Base-by-base conservation (phyloP, 1,140 invertebrate species). In the Maconellicoccus hirsutus region DNA sequence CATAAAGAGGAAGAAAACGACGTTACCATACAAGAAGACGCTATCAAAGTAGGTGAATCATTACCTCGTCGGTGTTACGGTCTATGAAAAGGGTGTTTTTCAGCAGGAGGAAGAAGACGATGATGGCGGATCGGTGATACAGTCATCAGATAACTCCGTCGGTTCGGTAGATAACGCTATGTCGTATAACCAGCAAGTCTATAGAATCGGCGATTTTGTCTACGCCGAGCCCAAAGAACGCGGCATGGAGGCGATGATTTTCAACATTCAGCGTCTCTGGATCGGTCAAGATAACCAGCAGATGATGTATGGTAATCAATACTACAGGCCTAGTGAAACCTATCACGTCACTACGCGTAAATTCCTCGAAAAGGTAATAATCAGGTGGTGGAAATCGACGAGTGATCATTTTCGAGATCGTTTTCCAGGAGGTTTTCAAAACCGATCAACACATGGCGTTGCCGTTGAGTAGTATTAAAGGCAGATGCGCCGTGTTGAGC, bases 341-440 rank as follows among this genome's bases (percentile, higher is more conserved):
- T 98, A 91, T 81, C 96, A 98, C 80, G 84, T 96, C 1, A 89
- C 94, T 6, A 95, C 93, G 1, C 84, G 96, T 75, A 96, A 95
- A 81, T 99, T 99, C 80, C 82, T 97, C 0, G 91, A 96, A 76
- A 91, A 86, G 79, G 84, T 79, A 66, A 23, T 70, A n/a, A n/a
- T n/a, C n/a, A 14, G 1, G 22, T 27, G 27, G 29, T 33, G 12
- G 12, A 33, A 33, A 33, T 33, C 29, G 29, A 59, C 21, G 52
- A 16, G 52, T 59, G 16, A 19, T 59, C 16, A 59, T 59, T 59
- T 59, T 59, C 4, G 52, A 33, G n/a, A 33, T 33, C 29, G 29
- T 33, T 52, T 79, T 81, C 26, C 75, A 96, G 79, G 96, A 98
- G 80, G 89, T 98, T 14, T 98, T 99, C 78, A 94, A 96, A 80